These are phyloP conservation scores for Pyrgus malvae DNA, from an alignment of 2,888 invertebrate genomes.

Conservation along the genomic window DNA sequence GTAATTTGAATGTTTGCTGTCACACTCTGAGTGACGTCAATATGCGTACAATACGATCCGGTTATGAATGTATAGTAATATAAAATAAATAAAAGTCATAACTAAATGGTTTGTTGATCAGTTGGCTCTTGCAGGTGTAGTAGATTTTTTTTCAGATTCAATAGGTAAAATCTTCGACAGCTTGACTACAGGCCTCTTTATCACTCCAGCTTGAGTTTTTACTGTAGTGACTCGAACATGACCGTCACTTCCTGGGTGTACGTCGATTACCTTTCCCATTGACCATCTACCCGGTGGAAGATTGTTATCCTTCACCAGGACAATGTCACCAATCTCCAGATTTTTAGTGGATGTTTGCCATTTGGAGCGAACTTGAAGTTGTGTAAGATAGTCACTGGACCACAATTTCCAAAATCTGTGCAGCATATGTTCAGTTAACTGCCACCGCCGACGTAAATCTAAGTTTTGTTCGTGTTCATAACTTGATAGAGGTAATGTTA, in stretches of 20 bases:
- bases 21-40: no score
- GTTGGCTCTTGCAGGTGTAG: not conserved
- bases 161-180: no score
- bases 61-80: not conserved
- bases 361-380: not conserved
- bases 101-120: no score
- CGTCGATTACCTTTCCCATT: not conserved
- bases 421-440: not conserved
- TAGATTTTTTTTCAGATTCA: not conserved
- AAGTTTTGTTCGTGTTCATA: not conserved
- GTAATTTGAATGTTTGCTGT: not conserved
- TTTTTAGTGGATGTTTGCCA: not conserved
- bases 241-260: not conserved
- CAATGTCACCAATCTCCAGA: not conserved
- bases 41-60: no score
- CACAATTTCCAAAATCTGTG: not conserved
- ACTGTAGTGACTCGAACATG: not conserved
- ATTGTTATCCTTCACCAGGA: not conserved
- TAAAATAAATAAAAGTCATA: not conserved
- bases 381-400: not conserved
- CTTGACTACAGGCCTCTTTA: not conserved
- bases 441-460: not conserved
- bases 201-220: not conserved
- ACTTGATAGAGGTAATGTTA: not conserved
- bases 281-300: not conserved